phyloP scores from a whole-genome alignment of 1,140 invertebrate genomes.

The Nasonia vitripennis region DNA sequence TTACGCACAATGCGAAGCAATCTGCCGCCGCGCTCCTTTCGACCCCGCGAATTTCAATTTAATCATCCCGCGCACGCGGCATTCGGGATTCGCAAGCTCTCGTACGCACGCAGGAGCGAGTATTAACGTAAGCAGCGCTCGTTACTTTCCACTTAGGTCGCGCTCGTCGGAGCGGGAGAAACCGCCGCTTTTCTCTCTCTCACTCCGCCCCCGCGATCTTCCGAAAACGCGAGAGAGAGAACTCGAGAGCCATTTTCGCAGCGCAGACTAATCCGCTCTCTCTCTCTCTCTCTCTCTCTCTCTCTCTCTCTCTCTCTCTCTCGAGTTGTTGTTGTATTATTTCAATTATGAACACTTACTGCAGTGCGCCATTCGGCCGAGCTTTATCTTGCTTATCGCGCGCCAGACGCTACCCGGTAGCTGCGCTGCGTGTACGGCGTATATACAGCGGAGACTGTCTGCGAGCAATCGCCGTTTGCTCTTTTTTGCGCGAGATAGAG shows the following conservation, averaged over 20 bases:
- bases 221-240: background rate
- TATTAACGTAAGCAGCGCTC: conserved; percentile 55
- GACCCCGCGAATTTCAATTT: conserved; percentile 44
- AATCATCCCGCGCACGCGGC: conserved; percentile 28
- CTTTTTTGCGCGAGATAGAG: background rate
- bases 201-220: conserved; percentile 8
- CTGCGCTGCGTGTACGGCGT: background rate
- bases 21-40: background rate
- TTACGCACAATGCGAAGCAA: conserved; percentile 26
- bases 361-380: conserved; percentile 13
- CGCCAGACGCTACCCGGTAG: background rate
- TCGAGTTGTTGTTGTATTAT: conserved; percentile 7
- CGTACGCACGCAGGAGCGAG: background rate
- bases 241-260: conserved; percentile 6
- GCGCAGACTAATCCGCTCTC: background rate
- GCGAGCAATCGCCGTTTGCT: background rate
- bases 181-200: conserved; percentile 1
- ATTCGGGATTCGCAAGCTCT: conserved; percentile 9
- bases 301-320: background rate
- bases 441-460: background rate
- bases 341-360: conserved; percentile 45
- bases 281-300: background rate
- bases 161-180: background rate
- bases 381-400: conserved; percentile 34
- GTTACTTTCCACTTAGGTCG: conserved; percentile 59